Evolutionary conservation across 2,113 vertebrate genomes (phyloP).

Genomic region (Emydura subglobosa): DNA sequence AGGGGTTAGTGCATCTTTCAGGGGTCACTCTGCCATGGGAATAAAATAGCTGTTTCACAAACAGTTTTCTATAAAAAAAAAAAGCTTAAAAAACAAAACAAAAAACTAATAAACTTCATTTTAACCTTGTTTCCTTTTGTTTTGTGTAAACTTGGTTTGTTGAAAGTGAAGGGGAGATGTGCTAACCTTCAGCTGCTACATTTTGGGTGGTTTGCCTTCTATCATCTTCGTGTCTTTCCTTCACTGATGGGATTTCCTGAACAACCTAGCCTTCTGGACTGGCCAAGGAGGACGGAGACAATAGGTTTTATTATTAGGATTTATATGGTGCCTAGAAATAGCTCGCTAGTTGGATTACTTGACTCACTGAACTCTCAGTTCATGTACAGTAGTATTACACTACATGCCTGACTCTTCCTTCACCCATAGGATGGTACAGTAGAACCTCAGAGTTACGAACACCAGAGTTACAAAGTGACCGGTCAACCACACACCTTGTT

Average conservation of each 20-base stretch:
- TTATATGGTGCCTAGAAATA: constrained; percentile 40
- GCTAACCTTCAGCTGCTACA: constrained; percentile 49
- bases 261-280: constrained; percentile 34
- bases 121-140: constrained; percentile 84
- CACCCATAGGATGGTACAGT: background rate
- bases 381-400: background rate
- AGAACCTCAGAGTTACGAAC: no score
- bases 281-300: constrained; percentile 49
- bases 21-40: constrained; percentile 85
- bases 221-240: constrained; percentile 33
- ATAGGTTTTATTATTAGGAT: constrained; percentile 45
- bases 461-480: no score
- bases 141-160: constrained; percentile 70
- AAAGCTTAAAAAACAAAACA: constrained; percentile 69
- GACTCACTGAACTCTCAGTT: constrained; percentile 49
- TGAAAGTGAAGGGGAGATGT: constrained; percentile 68
- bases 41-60: constrained; percentile 88
- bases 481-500: no score
- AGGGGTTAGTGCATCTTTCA: constrained; percentile 89
- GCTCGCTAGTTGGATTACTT: background rate
- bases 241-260: background rate
- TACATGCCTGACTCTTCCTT: constrained; percentile 7
- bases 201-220: constrained; percentile 65
- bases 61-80: constrained; percentile 89
- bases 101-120: constrained; percentile 88